These are phyloP conservation scores for Flexamia atlantica DNA, from an alignment of 2,888 invertebrate genomes.

Conservation along the genomic window DNA sequence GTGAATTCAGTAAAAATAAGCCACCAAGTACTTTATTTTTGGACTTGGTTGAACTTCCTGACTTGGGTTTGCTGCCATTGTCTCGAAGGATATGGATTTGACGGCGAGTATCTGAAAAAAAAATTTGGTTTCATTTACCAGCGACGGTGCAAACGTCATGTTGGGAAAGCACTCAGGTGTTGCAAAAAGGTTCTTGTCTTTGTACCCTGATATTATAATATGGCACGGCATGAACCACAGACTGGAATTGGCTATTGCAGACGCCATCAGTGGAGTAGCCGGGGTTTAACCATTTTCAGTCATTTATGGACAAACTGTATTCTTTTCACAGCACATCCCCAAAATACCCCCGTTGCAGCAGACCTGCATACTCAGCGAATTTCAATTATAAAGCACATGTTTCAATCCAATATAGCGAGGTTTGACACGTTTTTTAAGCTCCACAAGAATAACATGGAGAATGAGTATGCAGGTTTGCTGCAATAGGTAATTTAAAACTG, in stretches of 20 bases:
- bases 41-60: conserved; percentile 30
- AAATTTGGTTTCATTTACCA: neutral
- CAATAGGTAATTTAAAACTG: too few relatives aligned
- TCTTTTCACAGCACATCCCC: neutral
- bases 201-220: neutral
- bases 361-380: too few relatives aligned
- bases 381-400: too few relatives aligned
- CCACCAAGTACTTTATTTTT: conserved; percentile 25
- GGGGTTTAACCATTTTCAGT: conserved; percentile 18
- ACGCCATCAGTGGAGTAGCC: conserved; percentile 14
- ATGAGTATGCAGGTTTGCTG: too few relatives aligned
- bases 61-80: neutral
- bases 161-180: neutral
- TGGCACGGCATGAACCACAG: conserved; percentile 10
- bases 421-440: too few relatives aligned
- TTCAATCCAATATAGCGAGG: too few relatives aligned
- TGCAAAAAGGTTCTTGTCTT: neutral
- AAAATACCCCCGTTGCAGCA: too few relatives aligned
- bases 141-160: neutral
- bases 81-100: neutral
- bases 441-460: too few relatives aligned
- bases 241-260: conserved; percentile 5
- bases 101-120: neutral
- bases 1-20: conserved; percentile 23
- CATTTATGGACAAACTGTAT: conserved; percentile 15